phyloP scores from a whole-genome alignment of 2,888 invertebrate genomes.

The Caenorhabditis sp. region DNA sequence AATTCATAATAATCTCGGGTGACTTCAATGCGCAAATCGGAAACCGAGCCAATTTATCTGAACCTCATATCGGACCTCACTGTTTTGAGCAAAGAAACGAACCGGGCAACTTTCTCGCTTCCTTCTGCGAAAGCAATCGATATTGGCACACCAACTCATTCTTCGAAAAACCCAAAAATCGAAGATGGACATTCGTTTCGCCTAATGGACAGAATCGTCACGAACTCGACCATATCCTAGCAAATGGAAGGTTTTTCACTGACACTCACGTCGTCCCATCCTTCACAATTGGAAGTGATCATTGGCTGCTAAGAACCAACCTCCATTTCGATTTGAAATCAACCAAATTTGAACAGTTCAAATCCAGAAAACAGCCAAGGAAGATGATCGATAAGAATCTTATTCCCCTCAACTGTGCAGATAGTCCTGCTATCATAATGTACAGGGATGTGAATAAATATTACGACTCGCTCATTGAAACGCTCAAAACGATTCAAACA shows the following conservation, averaged over 20 bases:
- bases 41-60: not conserved
- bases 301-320: not conserved
- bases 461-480: not conserved
- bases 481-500: not conserved
- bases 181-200: not conserved
- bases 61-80: not conserved
- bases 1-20: not conserved
- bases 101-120: not conserved
- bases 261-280: not conserved
- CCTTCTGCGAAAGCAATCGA: conserved; percentile 4
- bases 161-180: not conserved
- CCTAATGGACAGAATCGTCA: not conserved
- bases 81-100: not conserved
- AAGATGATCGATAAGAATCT: not conserved
- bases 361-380: not conserved
- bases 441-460: not conserved
- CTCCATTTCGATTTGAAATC: not conserved
- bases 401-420: too few species aligned
- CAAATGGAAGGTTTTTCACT: not conserved
- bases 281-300: conserved; percentile 6
- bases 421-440: not conserved
- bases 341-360: not conserved
- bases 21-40: too few species aligned
- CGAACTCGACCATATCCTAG: conserved; percentile 6
- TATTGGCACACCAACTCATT: not conserved